Evolutionary conservation across 2,888 invertebrate species (phyloP), one percentile per base, ranked within the genome.

Genomic region (Sinohyriopsis cumingii): DNA sequence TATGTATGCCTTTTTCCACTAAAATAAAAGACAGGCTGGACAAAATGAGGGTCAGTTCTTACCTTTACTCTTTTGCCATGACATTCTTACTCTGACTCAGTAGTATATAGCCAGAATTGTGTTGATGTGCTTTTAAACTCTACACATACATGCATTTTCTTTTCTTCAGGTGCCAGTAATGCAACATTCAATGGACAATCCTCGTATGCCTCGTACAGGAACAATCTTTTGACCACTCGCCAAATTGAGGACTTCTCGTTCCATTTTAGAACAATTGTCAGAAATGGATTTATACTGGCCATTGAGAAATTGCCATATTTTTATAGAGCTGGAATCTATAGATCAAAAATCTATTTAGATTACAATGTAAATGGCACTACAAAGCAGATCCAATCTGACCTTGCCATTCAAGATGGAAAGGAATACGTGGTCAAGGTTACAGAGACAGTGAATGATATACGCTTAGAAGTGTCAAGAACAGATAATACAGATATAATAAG

Each of bases 121-220:
- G 45, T 3, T 45, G 45, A 12, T 45, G 45, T 15, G 45, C 15
- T 3, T 15, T 45, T 45, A 45, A 15, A 0, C 45, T 15, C 45
- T 45, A 45, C 12, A 7, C 45, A 45, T 45, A 45, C 2, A 45
- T 45, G 15, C 12, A 45, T 12, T 45, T 45, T 45, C 33, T 56
- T 61, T 61, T 18, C 76, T 82, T n/a, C 78, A 88, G 88, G 88
- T 90, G 92, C 96, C 61, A 94, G 95, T 0, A 95, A 95, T 88
- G 94, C 95, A 65, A 96, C 96, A 1, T 96, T 97, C 88, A 93
- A 95, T 86, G 96, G 96, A 15, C 91, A 92, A 73, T 93, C 93
- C 83, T 92, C 93, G 9, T 92, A 93, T 33, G 92, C 94, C 61
- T 89, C 91, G 64, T 95, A 94, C 89, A 86, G 89, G 69, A 92